Evolutionary conservation across 2,888 invertebrate genomes (phyloP).

Genomic region (Synergus umbraculus): DNA sequence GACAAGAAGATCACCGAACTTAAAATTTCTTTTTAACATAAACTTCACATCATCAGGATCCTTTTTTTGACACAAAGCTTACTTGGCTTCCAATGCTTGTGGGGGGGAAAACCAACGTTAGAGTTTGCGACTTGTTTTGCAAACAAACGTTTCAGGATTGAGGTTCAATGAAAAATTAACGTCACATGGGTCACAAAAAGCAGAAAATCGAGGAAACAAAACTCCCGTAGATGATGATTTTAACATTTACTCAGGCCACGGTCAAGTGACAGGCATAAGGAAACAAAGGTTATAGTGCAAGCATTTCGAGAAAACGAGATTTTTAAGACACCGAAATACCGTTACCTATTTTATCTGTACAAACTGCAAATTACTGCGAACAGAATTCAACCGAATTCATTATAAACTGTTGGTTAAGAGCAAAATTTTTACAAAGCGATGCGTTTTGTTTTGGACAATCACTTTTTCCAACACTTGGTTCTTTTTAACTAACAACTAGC

Average conservation of each 20-base stretch:
- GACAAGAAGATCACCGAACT: neutral
- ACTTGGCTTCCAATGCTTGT: constrained; percentile 34
- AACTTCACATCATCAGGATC: constrained; percentile 21
- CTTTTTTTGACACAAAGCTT: constrained; percentile 40
- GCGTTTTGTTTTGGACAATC: constrained; percentile 41
- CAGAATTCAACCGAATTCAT: constrained; percentile 65
- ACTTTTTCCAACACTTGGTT: constrained; percentile 32
- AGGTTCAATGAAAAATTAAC: neutral
- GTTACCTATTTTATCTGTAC: constrained; percentile 68
- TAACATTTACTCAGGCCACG: constrained; percentile 50
- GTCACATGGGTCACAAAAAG: constrained; percentile 31
- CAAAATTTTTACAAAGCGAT: constrained; percentile 37
- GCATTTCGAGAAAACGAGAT: constrained; percentile 53
- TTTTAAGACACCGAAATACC: constrained; percentile 50
- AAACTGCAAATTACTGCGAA: constrained; percentile 66
- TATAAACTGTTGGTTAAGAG: constrained; percentile 61
- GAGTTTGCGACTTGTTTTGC: constrained; percentile 17
- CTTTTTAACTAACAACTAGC: constrained; percentile 24
- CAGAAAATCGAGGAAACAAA: constrained; percentile 25
- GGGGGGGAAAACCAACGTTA: constrained; percentile 33
- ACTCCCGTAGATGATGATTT: constrained; percentile 27
- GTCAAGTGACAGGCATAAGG: constrained; percentile 61
- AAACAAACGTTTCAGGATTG: neutral
- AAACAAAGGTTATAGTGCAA: constrained; percentile 68
- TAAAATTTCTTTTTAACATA: constrained; percentile 27